phyloP scores from a whole-genome alignment of 2,113 vertebrate species.

The Salvelinus sp. region DNA sequence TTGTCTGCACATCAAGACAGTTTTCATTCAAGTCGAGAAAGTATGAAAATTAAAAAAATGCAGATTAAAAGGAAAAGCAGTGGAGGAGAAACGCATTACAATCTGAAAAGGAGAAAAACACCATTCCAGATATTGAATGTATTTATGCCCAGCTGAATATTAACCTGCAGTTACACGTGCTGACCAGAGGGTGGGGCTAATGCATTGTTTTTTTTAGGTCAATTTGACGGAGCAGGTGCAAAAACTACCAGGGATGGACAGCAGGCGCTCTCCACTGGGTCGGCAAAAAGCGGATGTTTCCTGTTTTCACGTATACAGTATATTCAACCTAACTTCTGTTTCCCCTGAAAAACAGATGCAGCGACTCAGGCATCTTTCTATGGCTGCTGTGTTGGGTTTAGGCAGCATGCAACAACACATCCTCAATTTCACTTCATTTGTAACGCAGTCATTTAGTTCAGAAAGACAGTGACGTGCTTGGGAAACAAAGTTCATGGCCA shows the following conservation, averaged over 20 bases:
- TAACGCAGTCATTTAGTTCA: background rate
- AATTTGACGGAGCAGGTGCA: constrained; percentile 14
- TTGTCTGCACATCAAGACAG: too few species aligned
- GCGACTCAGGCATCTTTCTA: too few species aligned
- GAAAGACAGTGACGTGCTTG: too few species aligned
- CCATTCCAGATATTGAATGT: background rate
- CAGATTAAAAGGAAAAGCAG: background rate
- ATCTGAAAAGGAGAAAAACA: background rate
- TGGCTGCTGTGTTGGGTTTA: too few species aligned
- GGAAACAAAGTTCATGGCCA: too few species aligned
- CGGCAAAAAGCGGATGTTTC: too few species aligned
- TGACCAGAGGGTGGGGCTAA: constrained; percentile 50
- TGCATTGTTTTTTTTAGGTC: constrained; percentile 20
- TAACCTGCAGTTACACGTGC: constrained; percentile 38
- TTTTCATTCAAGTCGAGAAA: too few species aligned
- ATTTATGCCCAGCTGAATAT: background rate
- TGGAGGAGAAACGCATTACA: background rate
- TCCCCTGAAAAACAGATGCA: too few species aligned
- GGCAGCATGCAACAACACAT: constrained; percentile 51
- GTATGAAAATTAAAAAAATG: too few species aligned
- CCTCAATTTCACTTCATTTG: constrained; percentile 25
- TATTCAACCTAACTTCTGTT: too few species aligned
- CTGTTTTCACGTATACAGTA: too few species aligned
- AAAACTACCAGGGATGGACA: constrained; percentile 34
- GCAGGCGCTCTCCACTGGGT: constrained; percentile 36